Evolutionary conservation across 2,888 invertebrate species (phyloP), one percentile per base, ranked within the genome.

Genomic region (Eubasilissa splendida): DNA sequence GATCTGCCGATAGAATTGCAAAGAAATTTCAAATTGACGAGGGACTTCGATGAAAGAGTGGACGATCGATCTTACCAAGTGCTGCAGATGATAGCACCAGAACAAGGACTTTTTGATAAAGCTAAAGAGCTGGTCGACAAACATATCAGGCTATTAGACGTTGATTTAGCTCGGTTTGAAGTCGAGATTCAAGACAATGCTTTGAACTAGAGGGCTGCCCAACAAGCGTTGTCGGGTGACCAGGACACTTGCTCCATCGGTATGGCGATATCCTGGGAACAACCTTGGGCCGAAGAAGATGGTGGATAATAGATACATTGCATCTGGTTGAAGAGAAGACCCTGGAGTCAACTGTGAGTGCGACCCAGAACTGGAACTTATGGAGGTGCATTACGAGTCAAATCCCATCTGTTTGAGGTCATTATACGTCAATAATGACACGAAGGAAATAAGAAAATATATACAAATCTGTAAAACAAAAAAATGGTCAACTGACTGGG

Each of bases 121-220:
- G 96, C 96, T 9, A 95, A 95, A 77, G 96, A 96, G 89, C 89
- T 97, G 88, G 96, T 97, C 54, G 97, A 97, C 87, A 97, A 96
- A 87, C 97, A 97, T 87, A 97, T 97, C 79, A 89, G 97, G 82
- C 91, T 96, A 81, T 88, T 97, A 84, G 97, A 97, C 87, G 95
- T 96, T n/a, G 97, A 97, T 88, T 89, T 97, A 84, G 96, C 0
- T 0, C 66, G 91, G 84, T 97, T 97, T 87, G 97, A 97, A 87
- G 94, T 95, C 0, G 96, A 97, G 87, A 94, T 97, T 84, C 96
- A 96, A 86, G 96, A 96, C 84, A 96, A 96, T 87, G 94, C 95
- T 0, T 87, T 94, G 8, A 96, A 93, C 84, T 94, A 94, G 33
- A 92, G 95, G 70, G 93, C 94, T 4, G 89, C 89, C 9, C 90